Percentiles rank a stretch among this genome's conserved stretches.
phyloP scores from a whole-genome alignment of 2,113 vertebrate species.

The Alligator mississippiensis region DNA sequence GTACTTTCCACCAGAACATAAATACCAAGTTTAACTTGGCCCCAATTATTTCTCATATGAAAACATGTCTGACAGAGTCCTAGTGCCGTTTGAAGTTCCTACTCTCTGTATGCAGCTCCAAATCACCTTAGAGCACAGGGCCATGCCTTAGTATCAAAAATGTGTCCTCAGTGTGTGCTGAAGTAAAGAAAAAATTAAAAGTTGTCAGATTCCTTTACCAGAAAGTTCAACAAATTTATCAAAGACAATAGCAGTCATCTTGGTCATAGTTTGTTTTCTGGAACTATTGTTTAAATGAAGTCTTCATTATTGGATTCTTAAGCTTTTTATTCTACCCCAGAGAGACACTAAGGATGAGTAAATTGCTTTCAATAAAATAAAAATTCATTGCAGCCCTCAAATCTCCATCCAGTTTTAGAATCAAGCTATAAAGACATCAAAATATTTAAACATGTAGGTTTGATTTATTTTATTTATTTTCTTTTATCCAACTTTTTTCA shows the following conservation, averaged over 20 bases:
- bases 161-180: background rate
- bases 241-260: background rate
- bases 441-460: background rate
- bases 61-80: slow-evolving; percentile 1
- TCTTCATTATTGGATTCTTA: background rate
- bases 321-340: background rate
- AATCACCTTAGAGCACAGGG: background rate
- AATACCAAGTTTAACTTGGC: slow-evolving; percentile 20
- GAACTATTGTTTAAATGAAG: background rate
- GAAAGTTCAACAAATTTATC: background rate
- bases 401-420: background rate
- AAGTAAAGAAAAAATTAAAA: slow-evolving; percentile 11
- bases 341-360: background rate
- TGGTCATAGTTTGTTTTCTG: background rate
- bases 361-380: background rate
- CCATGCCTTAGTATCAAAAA: slow-evolving; percentile 4
- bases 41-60: slow-evolving; percentile 41
- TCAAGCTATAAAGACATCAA: background rate
- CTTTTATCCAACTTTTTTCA: background rate
- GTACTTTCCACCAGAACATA: slow-evolving; percentile 30
- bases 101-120: background rate
- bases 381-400: background rate
- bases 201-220: background rate
- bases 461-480: background rate
- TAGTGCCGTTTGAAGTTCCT: background rate